Conservation (phyloP, 2,797 vertebrate genomes). For the Columba guinea region DNA sequence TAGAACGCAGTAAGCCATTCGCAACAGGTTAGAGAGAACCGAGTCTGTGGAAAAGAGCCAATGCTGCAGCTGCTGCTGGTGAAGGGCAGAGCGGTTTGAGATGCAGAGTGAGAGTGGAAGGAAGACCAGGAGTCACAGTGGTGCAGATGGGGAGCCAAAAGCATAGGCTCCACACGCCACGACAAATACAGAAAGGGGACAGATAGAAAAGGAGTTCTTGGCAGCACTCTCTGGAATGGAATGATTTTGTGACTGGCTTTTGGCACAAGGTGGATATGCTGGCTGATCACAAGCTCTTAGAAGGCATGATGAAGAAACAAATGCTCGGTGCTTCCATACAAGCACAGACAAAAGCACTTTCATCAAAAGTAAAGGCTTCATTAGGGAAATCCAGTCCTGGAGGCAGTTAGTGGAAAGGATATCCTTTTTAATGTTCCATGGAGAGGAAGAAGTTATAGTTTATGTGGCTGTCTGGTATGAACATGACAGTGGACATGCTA, state of each 20-base stretch:
- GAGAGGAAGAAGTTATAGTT: not conserved
- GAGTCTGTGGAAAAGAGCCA: not conserved
- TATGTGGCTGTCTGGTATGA: not conserved
- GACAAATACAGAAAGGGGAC: not conserved
- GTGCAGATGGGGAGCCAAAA: not conserved
- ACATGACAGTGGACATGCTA: not conserved
- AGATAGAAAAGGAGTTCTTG: not conserved
- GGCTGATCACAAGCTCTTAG: not conserved
- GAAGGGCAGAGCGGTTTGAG: not conserved
- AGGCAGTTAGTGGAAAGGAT: not conserved
- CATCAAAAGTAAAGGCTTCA: not conserved
- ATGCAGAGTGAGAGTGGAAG: not conserved
- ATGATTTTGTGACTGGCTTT: not conserved
- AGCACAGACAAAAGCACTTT: not conserved
- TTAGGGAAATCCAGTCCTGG: not conserved
- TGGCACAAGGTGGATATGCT: not conserved
- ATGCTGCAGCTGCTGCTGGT: not conserved
- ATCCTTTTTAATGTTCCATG: not conserved
- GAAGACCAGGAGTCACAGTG: not conserved
- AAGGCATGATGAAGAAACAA: not conserved
- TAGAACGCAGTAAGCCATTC: not conserved
- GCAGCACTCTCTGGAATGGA: not conserved
- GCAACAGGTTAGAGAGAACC: not conserved
- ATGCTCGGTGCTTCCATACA: not conserved
- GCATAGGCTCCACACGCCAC: not conserved